A percentile compares a stretch with the other conserved stretches of the same genome.
Evolutionary conservation across 2,113 vertebrate genomes (phyloP).

Genomic region (Nyctereutes procyonoides): DNA sequence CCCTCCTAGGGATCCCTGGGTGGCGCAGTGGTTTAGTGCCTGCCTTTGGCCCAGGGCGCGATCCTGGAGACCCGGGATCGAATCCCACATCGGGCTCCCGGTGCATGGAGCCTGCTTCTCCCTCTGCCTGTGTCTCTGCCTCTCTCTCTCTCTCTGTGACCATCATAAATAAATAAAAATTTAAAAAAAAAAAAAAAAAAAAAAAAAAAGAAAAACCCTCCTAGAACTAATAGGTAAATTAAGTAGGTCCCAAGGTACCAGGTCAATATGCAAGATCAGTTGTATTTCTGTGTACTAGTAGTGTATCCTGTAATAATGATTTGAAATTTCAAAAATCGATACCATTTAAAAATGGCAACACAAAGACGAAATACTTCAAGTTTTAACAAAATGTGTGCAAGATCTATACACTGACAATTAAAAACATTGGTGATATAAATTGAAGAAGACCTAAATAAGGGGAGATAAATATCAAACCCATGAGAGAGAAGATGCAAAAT

Average conservation of each 20-base stretch:
- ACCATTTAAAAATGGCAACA: background rate
- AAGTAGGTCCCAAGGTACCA: background rate
- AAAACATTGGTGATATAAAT: background rate
- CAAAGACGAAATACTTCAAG: background rate
- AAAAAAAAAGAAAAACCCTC: background rate
- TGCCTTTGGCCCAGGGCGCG: too few species aligned
- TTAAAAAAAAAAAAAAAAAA: too few species aligned
- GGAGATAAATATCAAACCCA: background rate
- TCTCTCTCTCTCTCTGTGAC: too few species aligned
- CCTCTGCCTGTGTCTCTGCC: too few species aligned
- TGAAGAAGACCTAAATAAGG: constrained; percentile 26
- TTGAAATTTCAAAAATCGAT: constrained; percentile 39
- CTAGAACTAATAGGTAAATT: constrained; percentile 13
- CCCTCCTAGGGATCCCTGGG: too few species aligned
- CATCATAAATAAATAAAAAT: too few species aligned
- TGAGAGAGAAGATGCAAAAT: background rate
- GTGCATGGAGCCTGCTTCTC: too few species aligned
- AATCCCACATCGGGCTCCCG: too few species aligned
- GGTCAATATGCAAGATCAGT: background rate
- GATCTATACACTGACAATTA: background rate
- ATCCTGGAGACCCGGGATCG: too few species aligned
- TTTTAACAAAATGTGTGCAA: background rate
- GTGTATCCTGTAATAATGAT: background rate
- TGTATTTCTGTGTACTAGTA: background rate
- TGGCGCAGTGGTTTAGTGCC: too few species aligned